phyloP scores from a whole-genome alignment of 2,888 invertebrate species.

The Drosophila robusta region DNA sequence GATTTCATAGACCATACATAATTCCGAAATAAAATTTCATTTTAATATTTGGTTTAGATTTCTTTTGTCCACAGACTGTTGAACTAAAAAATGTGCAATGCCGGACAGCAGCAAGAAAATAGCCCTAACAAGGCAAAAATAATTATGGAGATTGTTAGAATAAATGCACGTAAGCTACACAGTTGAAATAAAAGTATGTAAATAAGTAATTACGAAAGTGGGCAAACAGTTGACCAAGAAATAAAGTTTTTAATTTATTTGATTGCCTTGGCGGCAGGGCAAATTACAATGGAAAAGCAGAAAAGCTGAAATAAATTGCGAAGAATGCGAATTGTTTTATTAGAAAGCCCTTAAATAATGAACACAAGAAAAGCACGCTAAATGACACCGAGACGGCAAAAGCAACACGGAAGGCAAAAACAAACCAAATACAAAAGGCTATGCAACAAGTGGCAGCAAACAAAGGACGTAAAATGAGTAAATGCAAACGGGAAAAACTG shows the following conservation, averaged over 20 bases:
- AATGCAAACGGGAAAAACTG: constrained; percentile 44
- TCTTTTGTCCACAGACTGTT: background rate
- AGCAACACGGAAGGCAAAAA: constrained; percentile 7
- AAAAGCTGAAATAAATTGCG: constrained; percentile 8
- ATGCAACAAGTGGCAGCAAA: constrained; percentile 54
- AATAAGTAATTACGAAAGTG: constrained; percentile 24
- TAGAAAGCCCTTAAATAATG: constrained; percentile 41
- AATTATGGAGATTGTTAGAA: background rate
- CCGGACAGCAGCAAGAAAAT: background rate
- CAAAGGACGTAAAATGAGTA: constrained; percentile 56
- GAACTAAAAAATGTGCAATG: background rate
- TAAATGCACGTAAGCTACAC: background rate
- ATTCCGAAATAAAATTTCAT: background rate
- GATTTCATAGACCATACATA: background rate
- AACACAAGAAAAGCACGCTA: constrained; percentile 27
- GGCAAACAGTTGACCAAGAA: constrained; percentile 9
- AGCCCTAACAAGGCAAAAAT: background rate
- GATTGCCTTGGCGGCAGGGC: constrained; percentile 29
- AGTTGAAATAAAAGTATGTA: background rate
- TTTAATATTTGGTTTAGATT: background rate
- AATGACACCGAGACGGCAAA: constrained; percentile 21
- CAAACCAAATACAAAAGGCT: constrained; percentile 29
- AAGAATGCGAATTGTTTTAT: constrained; percentile 41
- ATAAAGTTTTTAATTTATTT: constrained; percentile 31
- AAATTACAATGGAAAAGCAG: constrained; percentile 7